These are phyloP conservation scores for Diabrotica undecimpunctata DNA, from an alignment of 1,140 invertebrate genomes.

Conservation along the genomic window DNA sequence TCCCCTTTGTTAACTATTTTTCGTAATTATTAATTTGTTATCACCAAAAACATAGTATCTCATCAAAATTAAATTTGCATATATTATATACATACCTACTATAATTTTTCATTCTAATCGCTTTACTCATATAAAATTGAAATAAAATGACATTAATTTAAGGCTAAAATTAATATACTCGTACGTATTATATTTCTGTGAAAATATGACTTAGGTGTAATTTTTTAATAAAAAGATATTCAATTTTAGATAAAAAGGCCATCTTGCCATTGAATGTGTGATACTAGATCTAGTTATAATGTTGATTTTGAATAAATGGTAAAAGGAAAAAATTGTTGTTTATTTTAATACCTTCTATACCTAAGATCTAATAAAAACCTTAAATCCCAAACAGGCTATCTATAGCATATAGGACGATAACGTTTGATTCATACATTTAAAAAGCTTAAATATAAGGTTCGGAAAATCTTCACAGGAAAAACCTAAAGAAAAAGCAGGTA, in stretches of 20 bases:
- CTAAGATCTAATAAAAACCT: no score
- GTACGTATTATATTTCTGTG: background rate
- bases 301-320: background rate
- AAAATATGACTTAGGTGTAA: background rate
- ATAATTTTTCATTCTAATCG: background rate
- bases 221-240: background rate
- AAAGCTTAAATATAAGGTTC: no score
- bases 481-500: no score
- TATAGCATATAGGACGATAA: no score
- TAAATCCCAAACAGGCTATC: no score
- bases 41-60: no score
- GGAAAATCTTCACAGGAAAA: no score
- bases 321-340: background rate
- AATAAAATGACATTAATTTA: background rate
- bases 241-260: background rate
- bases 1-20: no score
- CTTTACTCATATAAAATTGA: background rate
- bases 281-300: background rate
- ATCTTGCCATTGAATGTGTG: background rate
- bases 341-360: background rate
- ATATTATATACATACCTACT: no score
- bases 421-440: no score
- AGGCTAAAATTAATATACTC: background rate
- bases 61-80: no score
- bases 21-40: no score